Conservation (phyloP, 2,888 invertebrate genomes). For the Apantesis nais region DNA sequence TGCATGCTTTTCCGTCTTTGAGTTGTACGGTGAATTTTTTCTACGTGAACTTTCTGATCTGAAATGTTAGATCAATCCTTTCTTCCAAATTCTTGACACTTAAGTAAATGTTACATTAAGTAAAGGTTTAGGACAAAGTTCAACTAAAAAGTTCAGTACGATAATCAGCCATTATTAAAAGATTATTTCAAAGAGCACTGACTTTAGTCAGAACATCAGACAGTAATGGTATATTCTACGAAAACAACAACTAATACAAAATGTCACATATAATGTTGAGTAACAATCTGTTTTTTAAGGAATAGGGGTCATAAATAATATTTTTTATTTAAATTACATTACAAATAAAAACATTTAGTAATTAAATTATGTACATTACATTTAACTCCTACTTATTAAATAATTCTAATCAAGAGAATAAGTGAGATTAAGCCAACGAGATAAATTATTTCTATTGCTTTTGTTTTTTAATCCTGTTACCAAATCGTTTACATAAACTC, state of each 20-base stretch:
- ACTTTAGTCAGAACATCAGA: background rate
- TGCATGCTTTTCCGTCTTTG: too few relatives aligned
- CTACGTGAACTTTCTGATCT: background rate
- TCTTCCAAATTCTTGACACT: background rate
- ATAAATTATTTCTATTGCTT: too few relatives aligned
- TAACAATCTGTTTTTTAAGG: too few relatives aligned
- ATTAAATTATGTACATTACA: too few relatives aligned
- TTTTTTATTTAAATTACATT: too few relatives aligned
- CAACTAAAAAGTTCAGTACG: background rate
- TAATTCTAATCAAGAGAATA: too few relatives aligned
- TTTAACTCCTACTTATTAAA: too few relatives aligned
- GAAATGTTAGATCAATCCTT: background rate
- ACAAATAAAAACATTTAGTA: too few relatives aligned
- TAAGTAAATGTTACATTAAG: background rate
- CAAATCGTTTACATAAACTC: too few relatives aligned
- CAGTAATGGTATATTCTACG: background rate
- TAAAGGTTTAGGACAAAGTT: background rate
- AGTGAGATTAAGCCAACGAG: too few relatives aligned
- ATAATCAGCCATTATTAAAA: background rate
- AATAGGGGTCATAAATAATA: too few relatives aligned
- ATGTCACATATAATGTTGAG: background rate
- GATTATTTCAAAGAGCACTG: background rate
- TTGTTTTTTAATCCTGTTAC: background rate
- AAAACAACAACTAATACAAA: background rate
- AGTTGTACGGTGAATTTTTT: too few relatives aligned